These are phyloP conservation scores for Lordiphosa mommai DNA, from an alignment of 1,140 invertebrate genomes.

Conservation along the genomic window DNA sequence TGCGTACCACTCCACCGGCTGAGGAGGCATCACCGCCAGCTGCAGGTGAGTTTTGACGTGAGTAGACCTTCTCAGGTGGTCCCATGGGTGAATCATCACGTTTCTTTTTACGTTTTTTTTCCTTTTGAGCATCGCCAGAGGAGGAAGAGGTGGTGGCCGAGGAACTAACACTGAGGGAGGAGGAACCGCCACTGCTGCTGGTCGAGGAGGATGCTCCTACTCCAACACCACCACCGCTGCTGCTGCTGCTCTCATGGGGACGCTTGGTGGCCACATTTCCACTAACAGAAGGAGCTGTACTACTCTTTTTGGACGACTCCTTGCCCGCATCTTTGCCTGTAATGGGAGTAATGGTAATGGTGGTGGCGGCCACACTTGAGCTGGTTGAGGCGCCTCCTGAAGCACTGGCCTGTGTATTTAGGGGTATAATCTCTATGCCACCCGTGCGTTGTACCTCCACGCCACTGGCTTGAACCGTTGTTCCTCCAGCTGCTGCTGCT, in stretches of 20 bases:
- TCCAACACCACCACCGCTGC: conserved; percentile 6
- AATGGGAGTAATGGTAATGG: conserved; percentile 91
- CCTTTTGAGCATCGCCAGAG: conserved; percentile 82
- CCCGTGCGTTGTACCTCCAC: conserved; percentile 67
- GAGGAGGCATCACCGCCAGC: conserved; percentile 68
- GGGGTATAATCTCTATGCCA: conserved; percentile 83
- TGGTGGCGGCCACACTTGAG: conserved; percentile 40
- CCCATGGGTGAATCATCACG: conserved; percentile 89
- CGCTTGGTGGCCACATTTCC: conserved; percentile 29
- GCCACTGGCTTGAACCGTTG: neutral
- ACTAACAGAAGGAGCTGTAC: conserved; percentile 9
- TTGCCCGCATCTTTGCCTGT: conserved; percentile 66
- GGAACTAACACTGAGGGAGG: conserved; percentile 5
- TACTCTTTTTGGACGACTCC: conserved; percentile 38
- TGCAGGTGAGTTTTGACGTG: conserved; percentile 70
- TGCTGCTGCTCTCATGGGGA: conserved; percentile 39
- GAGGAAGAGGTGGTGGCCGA: neutral
- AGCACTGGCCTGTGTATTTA: conserved; percentile 34
- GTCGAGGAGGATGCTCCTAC: conserved; percentile 24
- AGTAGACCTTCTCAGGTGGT: conserved; percentile 87
- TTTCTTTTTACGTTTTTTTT: conserved; percentile 89
- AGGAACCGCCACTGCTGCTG: conserved; percentile 71
- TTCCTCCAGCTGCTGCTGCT: conserved; percentile 9
- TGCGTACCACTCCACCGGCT: conserved; percentile 47
- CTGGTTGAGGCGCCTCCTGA: neutral